These are phyloP conservation scores for Acleris laterana DNA, from an alignment of 2,888 invertebrate species.

Conservation along the genomic window DNA sequence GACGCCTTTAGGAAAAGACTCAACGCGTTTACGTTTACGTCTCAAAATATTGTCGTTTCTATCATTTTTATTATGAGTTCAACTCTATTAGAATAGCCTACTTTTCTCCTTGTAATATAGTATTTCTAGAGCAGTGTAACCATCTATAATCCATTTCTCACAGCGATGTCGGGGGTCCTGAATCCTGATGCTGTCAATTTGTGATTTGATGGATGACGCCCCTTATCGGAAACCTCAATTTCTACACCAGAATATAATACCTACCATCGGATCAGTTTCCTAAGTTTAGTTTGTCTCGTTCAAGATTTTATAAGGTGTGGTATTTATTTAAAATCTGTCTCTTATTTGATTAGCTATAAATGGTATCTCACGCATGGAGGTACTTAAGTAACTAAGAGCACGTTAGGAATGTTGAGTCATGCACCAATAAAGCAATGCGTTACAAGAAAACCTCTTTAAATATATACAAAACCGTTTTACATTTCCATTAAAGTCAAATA, in stretches of 20 bases:
- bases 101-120: neutral
- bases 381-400: neutral
- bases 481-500: constrained; percentile 40
- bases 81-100: neutral
- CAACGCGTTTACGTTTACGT: too few species aligned
- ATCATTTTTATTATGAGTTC: too few species aligned
- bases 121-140: constrained; percentile 3
- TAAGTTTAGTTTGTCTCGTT: neutral
- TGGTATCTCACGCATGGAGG: constrained; percentile 6
- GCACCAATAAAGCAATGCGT: constrained; percentile 31
- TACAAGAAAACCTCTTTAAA: constrained; percentile 30
- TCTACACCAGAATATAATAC: constrained; percentile 20
- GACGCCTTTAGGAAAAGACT: too few species aligned
- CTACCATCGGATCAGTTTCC: neutral
- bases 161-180: constrained; percentile 9
- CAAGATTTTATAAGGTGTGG: neutral
- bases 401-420: constrained; percentile 20
- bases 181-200: constrained; percentile 26
- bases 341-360: constrained; percentile 20
- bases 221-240: constrained; percentile 14
- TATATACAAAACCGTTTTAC: constrained; percentile 41
- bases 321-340: neutral
- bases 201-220: constrained; percentile 30
- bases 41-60: too few species aligned
- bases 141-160: constrained; percentile 22